Evolutionary conservation across 2,888 invertebrate genomes (phyloP), one percentile per base, ranked within the genome.

Genomic region (Drosophila phalerata): DNA sequence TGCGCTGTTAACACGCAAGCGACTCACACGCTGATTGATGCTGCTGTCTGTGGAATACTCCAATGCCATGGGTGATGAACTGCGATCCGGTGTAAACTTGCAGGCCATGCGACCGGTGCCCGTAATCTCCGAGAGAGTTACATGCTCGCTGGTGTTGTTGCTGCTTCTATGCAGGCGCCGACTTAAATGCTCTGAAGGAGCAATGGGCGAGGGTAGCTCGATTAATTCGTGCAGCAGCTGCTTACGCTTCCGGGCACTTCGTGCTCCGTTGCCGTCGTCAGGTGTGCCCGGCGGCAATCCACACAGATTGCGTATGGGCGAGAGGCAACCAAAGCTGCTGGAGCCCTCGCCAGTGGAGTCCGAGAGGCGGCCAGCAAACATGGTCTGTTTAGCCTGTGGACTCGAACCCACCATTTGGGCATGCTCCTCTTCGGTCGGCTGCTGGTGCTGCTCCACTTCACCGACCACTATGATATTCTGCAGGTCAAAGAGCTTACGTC

Each of bases 401-500:
- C 88, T 86, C n/a, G 85, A 89, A 8, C 89, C 89, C 11, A 77
- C 77, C 70, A 88, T 79, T 5, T 72, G 68, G 0, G 11, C 45
- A 10, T 52, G 56, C 1, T 64, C 48, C 38, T 40, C 52, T 8
- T 49, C 61, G 1, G 52, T 19, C 2, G 38, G 22, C 5, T 49
- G 55, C 25, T 58, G 55, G 22, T 58, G 61, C 1, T 13, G 51
- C 13, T 47, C 55, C 6, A 28, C n/a, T 4, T 55, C 56, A 0
- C 37, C 55, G 10, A 86, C 64, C 9, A 87, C 80, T 17, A 88
- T 69, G n/a, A 86, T 77, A 43, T 90, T 87, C 17, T 91, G 90
- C 67, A 90, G 67, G 40, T 91, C 91, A 15, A 93, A 93, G 2
- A 93, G 79, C 68, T 93, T 92, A 5, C 93, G 90, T 0, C 93